phyloP scores from a whole-genome alignment of 2,113 vertebrate genomes.

The Myiozetetes cayanensis region DNA sequence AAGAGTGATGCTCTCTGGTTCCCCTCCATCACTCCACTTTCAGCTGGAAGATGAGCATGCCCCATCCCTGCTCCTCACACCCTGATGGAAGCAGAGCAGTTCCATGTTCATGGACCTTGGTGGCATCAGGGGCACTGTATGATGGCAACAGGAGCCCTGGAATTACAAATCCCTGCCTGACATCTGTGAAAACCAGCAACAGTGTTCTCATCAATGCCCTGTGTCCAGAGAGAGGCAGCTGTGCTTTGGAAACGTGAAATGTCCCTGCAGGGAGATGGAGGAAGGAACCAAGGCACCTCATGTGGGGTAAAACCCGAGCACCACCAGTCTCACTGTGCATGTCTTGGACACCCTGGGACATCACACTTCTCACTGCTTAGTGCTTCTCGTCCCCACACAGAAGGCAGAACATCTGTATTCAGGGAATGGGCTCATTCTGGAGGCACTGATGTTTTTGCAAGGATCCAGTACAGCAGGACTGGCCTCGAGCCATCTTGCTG shows the following conservation, averaged over 20 bases:
- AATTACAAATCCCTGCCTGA: background rate
- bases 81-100: background rate
- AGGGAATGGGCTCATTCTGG: background rate
- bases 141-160: background rate
- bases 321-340: accelerated
- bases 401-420: accelerated
- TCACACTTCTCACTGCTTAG: accelerated
- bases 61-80: accelerated
- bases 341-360: background rate
- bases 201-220: accelerated
- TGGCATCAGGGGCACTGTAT: background rate
- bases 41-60: background rate
- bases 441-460: accelerated
- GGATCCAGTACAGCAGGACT: background rate
- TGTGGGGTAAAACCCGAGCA: background rate
- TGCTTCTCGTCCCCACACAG: accelerated
- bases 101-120: background rate
- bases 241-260: background rate
- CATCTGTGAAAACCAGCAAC: accelerated
- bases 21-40: background rate
- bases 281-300: background rate
- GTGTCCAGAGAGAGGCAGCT: background rate
- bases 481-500: accelerated
- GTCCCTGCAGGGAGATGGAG: background rate
- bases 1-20: background rate